phyloP scores from a whole-genome alignment of 2,797 vertebrate species.

The Orestias chungarensis region DNA sequence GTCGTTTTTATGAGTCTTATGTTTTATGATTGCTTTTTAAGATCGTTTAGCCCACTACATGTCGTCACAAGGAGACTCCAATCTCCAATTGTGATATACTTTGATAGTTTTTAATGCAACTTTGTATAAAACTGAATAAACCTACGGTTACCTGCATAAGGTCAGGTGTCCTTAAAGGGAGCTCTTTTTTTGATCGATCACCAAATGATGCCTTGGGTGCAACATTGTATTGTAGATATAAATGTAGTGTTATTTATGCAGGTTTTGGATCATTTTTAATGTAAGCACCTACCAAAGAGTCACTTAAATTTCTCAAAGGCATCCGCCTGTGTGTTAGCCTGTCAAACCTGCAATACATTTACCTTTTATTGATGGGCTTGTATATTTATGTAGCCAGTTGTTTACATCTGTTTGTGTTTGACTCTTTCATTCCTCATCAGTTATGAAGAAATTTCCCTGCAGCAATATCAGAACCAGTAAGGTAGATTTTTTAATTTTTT shows the following conservation, averaged over 20 bases:
- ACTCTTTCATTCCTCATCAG: constrained; percentile 11
- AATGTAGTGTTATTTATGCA: not conserved
- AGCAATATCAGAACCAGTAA: not conserved
- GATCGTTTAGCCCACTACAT: not conserved
- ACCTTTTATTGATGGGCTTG: not conserved
- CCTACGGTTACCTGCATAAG: not conserved
- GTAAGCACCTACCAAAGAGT: not conserved
- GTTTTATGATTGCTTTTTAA: not conserved
- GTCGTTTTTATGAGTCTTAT: not conserved
- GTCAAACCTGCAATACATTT: not conserved
- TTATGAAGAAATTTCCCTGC: not conserved
- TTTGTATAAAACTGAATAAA: not conserved
- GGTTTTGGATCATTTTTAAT: not conserved
- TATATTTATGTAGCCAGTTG: not conserved
- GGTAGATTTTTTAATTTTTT: too few species aligned
- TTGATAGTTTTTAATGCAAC: too few species aligned
- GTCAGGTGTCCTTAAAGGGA: not conserved
- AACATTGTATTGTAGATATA: not conserved
- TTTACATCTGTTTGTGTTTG: not conserved
- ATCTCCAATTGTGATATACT: too few species aligned
- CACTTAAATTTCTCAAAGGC: not conserved
- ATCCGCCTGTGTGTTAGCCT: not conserved
- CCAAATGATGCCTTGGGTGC: not conserved
- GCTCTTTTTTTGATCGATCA: not conserved
- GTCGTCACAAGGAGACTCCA: not conserved